Evolutionary conservation across 2,113 vertebrate genomes (phyloP).

Genomic region (Piprites chloris): DNA sequence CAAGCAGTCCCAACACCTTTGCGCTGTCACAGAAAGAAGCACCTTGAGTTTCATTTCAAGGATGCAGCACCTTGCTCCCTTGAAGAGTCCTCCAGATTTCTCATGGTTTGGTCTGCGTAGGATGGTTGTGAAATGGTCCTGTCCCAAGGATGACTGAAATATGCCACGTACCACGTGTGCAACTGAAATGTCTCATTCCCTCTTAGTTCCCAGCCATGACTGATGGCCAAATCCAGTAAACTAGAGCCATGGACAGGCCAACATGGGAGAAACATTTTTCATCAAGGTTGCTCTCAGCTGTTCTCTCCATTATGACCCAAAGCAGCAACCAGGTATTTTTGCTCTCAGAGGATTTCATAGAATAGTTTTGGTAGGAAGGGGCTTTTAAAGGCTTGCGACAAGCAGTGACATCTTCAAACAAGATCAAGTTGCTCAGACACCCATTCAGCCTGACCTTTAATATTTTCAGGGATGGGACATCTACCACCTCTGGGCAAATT

Average conservation of each 20-base stretch:
- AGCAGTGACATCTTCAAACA: not conserved
- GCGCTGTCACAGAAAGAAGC: fast-evolving
- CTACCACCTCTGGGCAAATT: not conserved
- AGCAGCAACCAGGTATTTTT: not conserved
- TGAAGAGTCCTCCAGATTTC: not conserved
- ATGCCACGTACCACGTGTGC: fast-evolving
- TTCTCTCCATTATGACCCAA: fast-evolving
- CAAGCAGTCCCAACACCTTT: fast-evolving
- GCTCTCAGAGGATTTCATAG: not conserved
- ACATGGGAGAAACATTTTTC: not conserved
- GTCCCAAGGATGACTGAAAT: fast-evolving
- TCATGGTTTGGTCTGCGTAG: too few species aligned
- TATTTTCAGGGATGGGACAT: not conserved
- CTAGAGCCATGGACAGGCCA: not conserved
- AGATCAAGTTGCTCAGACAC: not conserved
- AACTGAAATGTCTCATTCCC: too few species aligned
- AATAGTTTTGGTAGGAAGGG: not conserved
- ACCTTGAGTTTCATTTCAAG: fast-evolving
- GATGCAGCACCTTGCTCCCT: not conserved
- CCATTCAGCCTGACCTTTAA: not conserved
- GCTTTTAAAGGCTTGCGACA: not conserved
- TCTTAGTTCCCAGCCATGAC: not conserved
- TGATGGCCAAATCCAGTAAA: not conserved
- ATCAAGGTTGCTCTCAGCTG: too few species aligned
- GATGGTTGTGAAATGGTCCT: not conserved